Evolutionary conservation across 2,113 vertebrate species (phyloP), one percentile per base, ranked within the genome.

Genomic region (Conger conger): DNA sequence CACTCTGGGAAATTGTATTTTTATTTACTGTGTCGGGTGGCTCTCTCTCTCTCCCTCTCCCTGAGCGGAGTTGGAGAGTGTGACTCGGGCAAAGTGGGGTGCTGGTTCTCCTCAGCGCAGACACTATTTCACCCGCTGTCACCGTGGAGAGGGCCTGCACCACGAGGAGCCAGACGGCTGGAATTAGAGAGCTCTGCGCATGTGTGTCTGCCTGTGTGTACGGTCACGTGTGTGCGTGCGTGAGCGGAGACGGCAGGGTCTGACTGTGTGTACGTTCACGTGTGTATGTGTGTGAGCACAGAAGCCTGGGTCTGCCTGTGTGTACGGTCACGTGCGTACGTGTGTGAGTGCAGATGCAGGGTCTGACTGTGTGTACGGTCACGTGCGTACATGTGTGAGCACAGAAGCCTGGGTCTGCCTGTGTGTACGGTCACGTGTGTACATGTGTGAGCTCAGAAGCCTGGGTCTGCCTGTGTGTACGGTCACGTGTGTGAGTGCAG

Each of bases 1-100:
- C 92, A 85, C 76, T 33, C 89, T 42, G 82, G 88, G 79, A 90
- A 92, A 93, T 90, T 89, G 81, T 91, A 82, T 89, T 91, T 91
- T 92, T 93, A 94, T 94, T 93, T 93, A 92, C 86, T 85, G 90
- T 84, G 40, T 89, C 87, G 88, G 83, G 84, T 86, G 84, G 86
- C 79, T 84, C 83, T 81, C 84, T 85, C 85, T 84, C 42, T 57
- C 33, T 82, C 42, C 76, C 73, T 35, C 73, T 27, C n/a, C 81
- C 63, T 42, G 63, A 35, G 4, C 17, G 37, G 54, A 37, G 23
- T 68, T 54, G 76, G 50, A 80, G 77, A 78, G 33, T 63, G 82
- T 83, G 86, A 83, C 76, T 86, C 54, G 54, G 79, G 86, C 18
- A 63, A 77, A 83, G 76, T 83, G 77, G 37, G 77, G 53, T 45